Percentiles rank a stretch among this genome's conserved stretches.
phyloP scores from a whole-genome alignment of 2,113 vertebrate genomes.

The Lathamus discolor region DNA sequence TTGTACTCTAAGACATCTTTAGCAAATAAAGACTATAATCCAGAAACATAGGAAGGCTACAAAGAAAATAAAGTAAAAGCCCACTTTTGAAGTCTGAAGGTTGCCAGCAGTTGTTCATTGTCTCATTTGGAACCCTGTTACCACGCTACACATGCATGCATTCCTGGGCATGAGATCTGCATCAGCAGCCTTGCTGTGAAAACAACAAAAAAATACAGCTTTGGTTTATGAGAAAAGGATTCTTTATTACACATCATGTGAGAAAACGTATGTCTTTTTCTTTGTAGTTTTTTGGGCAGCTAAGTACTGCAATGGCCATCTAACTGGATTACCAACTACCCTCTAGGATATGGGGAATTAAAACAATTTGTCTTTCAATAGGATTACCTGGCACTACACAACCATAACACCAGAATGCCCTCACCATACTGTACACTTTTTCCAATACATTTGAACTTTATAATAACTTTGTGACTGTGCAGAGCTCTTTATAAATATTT shows the following conservation, averaged over 20 bases:
- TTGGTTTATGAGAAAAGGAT: accelerated
- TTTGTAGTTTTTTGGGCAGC: neutral
- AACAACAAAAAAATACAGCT: neutral
- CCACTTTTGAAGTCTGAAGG: neutral
- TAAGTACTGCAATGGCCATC: neutral
- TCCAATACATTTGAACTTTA: neutral
- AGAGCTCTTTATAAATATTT: slow-evolving; percentile 46
- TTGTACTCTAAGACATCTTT: neutral
- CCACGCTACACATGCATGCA: accelerated
- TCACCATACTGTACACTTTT: accelerated
- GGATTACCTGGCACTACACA: neutral
- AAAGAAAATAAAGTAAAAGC: neutral
- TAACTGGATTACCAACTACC: neutral
- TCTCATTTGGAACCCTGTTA: neutral
- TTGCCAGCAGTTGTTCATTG: neutral
- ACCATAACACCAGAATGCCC: neutral
- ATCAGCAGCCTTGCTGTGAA: neutral
- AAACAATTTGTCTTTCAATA: neutral
- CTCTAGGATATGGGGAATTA: neutral
- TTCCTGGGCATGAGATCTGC: accelerated
- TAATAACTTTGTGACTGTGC: neutral
- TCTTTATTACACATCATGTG: accelerated
- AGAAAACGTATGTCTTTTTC: neutral
- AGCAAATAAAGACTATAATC: neutral
- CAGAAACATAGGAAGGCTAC: neutral